A percentile compares a stretch with the other conserved stretches of the same genome.
Conservation (phyloP, 2,888 invertebrate species). For the Noctua pronuba region DNA sequence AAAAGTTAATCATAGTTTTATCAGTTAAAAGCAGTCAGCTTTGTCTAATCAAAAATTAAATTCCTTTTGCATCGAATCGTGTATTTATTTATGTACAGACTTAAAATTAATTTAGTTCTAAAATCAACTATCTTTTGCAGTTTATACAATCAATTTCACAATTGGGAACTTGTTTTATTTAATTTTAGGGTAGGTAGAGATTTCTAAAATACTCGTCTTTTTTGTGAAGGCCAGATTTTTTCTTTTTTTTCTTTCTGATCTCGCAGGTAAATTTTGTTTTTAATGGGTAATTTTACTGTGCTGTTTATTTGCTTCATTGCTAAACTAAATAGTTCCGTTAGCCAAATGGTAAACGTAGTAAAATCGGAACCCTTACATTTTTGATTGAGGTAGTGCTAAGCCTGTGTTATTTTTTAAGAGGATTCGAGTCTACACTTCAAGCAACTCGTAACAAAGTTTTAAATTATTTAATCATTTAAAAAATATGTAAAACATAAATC, state of each 20-base stretch:
- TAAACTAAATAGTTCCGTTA: background rate
- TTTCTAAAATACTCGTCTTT: background rate
- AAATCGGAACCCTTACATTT: background rate
- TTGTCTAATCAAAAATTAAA: slow-evolving; percentile 78
- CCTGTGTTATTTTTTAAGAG: background rate
- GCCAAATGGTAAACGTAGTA: background rate
- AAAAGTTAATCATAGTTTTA: slow-evolving; percentile 33
- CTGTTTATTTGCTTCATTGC: background rate
- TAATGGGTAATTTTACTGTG: background rate
- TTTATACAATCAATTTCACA: slow-evolving; percentile 27
- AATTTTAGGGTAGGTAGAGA: slow-evolving; percentile 3
- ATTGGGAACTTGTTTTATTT: background rate
- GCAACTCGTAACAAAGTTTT: background rate
- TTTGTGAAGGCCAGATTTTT: background rate
- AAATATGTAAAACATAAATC: background rate
- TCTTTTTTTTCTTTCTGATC: background rate
- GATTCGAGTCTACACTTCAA: background rate
- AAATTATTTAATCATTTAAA: background rate
- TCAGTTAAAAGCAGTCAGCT: slow-evolving; percentile 59
- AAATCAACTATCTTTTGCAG: slow-evolving; percentile 3
- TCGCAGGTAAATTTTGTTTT: background rate
- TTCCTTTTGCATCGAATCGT: slow-evolving; percentile 84
- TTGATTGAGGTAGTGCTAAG: background rate
- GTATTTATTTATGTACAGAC: slow-evolving; percentile 73
- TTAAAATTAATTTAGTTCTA: slow-evolving; percentile 63